phyloP scores from a whole-genome alignment of 1,140 invertebrate genomes.

The Zaprionus lachaisei region DNA sequence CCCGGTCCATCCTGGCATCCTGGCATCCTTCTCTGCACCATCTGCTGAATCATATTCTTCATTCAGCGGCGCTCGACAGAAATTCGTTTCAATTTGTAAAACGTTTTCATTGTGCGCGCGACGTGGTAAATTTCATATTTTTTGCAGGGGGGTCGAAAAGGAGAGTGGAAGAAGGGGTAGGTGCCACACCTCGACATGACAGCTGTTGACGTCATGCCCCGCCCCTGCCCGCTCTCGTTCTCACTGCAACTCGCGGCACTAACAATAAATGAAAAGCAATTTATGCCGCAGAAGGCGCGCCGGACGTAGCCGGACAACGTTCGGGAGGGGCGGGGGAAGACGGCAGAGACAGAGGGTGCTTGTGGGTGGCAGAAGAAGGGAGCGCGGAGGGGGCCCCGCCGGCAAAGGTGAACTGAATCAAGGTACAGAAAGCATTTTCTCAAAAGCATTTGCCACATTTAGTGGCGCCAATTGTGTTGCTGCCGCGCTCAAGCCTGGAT shows the following conservation, averaged over 20 bases:
- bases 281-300: conserved; percentile 56
- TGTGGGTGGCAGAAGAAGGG: background rate
- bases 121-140: conserved; percentile 39
- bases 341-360: background rate
- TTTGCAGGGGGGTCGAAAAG: background rate
- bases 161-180: no score
- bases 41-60: conserved; percentile 61
- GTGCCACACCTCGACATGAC: conserved; percentile 53
- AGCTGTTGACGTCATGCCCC: conserved; percentile 64
- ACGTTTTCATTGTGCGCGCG: conserved; percentile 50
- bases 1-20: background rate
- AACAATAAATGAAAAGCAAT: conserved; percentile 73
- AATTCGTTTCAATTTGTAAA: conserved; percentile 77
- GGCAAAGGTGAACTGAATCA: conserved; percentile 51
- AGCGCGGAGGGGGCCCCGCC: background rate
- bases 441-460: conserved; percentile 51
- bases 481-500: background rate
- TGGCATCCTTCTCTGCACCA: background rate
- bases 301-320: conserved; percentile 6
- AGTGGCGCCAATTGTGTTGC: conserved; percentile 29
- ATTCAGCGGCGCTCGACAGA: conserved; percentile 42
- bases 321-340: background rate
- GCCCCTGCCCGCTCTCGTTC: background rate
- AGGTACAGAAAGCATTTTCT: conserved; percentile 53
- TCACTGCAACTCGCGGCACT: conserved; percentile 1